Evolutionary conservation across 2,113 vertebrate genomes (phyloP).

Genomic region (Carassius gibelio): DNA sequence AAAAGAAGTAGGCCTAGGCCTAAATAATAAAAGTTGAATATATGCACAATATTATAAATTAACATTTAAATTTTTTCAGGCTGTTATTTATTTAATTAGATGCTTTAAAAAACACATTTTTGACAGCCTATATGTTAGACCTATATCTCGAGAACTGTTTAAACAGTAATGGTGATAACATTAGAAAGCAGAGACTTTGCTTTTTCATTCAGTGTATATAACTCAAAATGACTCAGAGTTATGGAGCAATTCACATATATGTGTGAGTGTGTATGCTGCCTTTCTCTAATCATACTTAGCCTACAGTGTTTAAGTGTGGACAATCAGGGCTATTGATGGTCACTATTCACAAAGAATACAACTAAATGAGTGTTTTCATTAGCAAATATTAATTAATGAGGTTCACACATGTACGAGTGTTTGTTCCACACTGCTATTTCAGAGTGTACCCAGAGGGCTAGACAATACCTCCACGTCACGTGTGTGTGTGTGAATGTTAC

Average conservation of each 20-base stretch:
- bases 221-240: background rate
- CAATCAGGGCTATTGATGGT: constrained; percentile 51
- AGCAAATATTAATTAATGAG: background rate
- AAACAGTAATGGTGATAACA: background rate
- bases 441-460: constrained; percentile 15
- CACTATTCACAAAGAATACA: constrained; percentile 19
- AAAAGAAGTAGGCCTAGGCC: background rate
- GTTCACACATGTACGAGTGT: background rate
- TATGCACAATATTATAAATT: background rate
- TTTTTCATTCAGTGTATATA: background rate
- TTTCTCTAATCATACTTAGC: constrained; percentile 18
- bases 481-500: background rate
- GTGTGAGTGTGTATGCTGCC: constrained; percentile 19
- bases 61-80: background rate
- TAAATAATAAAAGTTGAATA: background rate
- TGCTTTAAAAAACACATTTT: background rate
- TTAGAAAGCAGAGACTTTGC: background rate
- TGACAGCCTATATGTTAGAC: background rate
- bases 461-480: constrained; percentile 5
- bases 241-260: constrained; percentile 25
- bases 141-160: background rate
- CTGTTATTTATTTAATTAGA: background rate
- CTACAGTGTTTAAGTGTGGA: constrained; percentile 39
- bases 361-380: constrained; percentile 6
- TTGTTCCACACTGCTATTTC: constrained; percentile 19